These are phyloP conservation scores for Neostethus bicornis DNA, from an alignment of 2,797 vertebrate species.

Conservation along the genomic window DNA sequence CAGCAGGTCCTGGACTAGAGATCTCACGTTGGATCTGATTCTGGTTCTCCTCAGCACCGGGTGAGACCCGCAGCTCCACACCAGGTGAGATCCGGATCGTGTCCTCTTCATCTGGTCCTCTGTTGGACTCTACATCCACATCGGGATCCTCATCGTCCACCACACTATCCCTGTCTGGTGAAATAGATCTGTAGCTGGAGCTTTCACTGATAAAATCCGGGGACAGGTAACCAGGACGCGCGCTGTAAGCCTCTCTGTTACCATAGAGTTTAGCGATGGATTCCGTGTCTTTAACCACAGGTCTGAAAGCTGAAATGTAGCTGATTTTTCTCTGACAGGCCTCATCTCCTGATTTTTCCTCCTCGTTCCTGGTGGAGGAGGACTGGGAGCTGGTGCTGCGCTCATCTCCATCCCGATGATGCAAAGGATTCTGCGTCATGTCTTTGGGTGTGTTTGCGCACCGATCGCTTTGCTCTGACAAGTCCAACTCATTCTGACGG, in stretches of 20 bases:
- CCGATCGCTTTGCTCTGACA: slow-evolving; percentile 78
- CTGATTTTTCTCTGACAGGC: slow-evolving; percentile 82
- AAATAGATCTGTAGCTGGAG: slow-evolving; percentile 90
- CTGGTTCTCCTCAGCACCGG: slow-evolving; percentile 61
- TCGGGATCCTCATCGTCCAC: slow-evolving; percentile 83
- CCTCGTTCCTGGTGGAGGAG: slow-evolving; percentile 72
- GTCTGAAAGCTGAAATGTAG: slow-evolving; percentile 94
- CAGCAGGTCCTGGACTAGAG: slow-evolving; percentile 51
- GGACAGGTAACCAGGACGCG: slow-evolving; percentile 84
- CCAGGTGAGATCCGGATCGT: slow-evolving; percentile 74
- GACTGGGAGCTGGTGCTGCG: slow-evolving; percentile 79
- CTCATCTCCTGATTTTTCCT: slow-evolving; percentile 83
- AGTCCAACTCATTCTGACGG: slow-evolving; percentile 73
- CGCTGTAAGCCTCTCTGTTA: slow-evolving; percentile 85
- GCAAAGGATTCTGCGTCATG: slow-evolving; percentile 40
- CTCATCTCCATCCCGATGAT: slow-evolving; percentile 69
- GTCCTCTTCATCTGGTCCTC: slow-evolving; percentile 87
- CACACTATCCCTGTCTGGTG: slow-evolving; percentile 87
- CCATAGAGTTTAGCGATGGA: slow-evolving; percentile 97
- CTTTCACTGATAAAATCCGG: slow-evolving; percentile 94
- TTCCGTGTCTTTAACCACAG: slow-evolving; percentile 93
- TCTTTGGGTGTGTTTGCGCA: slow-evolving; percentile 80
- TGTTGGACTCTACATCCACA: slow-evolving; percentile 90
- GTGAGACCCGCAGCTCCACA: slow-evolving; percentile 53
- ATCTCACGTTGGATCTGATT: slow-evolving; percentile 53